A percentile compares a stretch with the other conserved stretches of the same genome.
phyloP scores from a whole-genome alignment of 2,113 vertebrate species.

The Setophaga coronata region DNA sequence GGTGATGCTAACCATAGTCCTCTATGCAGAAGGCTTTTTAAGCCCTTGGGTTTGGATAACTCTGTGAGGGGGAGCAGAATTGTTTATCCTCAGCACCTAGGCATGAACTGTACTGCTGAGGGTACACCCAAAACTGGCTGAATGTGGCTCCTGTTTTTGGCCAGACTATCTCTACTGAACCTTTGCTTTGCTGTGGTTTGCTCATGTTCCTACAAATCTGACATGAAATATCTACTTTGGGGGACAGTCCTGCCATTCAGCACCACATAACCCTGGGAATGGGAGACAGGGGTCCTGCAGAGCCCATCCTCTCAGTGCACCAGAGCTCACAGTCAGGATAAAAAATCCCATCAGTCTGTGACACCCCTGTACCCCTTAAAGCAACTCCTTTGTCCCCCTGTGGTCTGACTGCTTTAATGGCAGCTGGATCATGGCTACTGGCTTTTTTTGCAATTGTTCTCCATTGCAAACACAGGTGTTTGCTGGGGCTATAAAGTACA shows the following conservation, averaged over 20 bases:
- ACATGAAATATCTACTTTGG: neutral
- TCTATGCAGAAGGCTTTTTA: neutral
- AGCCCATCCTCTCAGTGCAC: neutral
- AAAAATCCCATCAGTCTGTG: neutral
- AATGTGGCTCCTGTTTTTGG: rapidly evolving
- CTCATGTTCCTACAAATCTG: neutral
- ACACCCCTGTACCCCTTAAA: neutral
- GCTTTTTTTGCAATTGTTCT: neutral
- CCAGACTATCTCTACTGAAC: neutral
- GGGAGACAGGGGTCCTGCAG: neutral
- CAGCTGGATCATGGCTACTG: neutral
- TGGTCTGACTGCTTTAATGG: neutral
- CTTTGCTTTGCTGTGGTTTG: neutral
- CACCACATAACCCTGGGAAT: rapidly evolving
- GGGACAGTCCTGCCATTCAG: neutral
- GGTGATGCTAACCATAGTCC: neutral
- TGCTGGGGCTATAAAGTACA: neutral
- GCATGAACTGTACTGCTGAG: neutral
- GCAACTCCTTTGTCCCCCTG: neutral
- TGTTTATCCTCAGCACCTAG: rapidly evolving
- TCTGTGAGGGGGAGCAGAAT: neutral
- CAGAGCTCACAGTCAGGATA: neutral
- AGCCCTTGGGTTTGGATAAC: neutral
- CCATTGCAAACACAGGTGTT: neutral
- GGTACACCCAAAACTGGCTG: neutral